phyloP scores from a whole-genome alignment of 2,797 vertebrate genomes.

The Dendrocincla fuliginosa region DNA sequence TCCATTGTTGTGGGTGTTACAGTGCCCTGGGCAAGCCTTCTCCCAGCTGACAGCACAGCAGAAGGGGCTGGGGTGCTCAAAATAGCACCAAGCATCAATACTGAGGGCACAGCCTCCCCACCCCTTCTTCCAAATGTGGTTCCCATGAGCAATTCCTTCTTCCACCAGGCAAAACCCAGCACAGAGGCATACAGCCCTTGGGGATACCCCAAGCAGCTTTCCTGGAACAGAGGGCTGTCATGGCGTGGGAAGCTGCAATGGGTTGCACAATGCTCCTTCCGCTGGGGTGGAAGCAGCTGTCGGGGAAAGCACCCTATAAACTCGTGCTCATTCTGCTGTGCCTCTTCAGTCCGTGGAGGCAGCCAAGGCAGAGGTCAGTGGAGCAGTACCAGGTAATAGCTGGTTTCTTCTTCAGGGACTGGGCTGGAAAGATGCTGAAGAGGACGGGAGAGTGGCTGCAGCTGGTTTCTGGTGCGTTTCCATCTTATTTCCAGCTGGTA shows the following conservation, averaged over 20 bases:
- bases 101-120: rapidly evolving
- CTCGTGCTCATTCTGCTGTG: rapidly evolving
- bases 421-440: neutral
- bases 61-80: neutral
- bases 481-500: rapidly evolving
- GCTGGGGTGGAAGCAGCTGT: rapidly evolving
- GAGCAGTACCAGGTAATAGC: neutral
- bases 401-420: neutral
- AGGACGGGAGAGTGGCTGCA: neutral
- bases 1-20: neutral
- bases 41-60: neutral
- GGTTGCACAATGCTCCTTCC: constrained; percentile 30
- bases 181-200: rapidly evolving
- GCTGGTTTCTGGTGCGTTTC: neutral
- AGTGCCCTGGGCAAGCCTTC: neutral
- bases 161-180: neutral
- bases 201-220: neutral
- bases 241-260: rapidly evolving
- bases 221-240: neutral
- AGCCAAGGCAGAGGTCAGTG: rapidly evolving
- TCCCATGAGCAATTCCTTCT: neutral
- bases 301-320: neutral
- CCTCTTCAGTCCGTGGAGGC: neutral
- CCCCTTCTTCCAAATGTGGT: neutral
- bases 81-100: neutral